A percentile compares a stretch with the other conserved stretches of the same genome.
Evolutionary conservation across 92 coral and sea anemone genomes (phyloP).

Genomic region (Nematostella vectensis): DNA sequence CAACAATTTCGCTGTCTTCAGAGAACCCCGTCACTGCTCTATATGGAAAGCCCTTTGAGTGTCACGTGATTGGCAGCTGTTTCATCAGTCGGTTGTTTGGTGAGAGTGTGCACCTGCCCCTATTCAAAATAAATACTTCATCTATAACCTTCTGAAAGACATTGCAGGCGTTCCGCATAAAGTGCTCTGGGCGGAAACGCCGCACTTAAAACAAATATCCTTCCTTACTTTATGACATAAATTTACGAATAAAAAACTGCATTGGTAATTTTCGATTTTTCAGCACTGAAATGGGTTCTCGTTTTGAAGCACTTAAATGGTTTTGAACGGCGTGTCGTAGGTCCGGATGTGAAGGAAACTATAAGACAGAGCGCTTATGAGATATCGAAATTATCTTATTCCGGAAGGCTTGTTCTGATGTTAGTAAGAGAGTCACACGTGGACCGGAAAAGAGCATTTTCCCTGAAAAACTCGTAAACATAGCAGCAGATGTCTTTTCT

Average conservation of each 20-base stretch:
- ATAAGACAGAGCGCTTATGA: too few species aligned
- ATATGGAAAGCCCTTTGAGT: not conserved
- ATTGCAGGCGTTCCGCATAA: slow-evolving; percentile 80
- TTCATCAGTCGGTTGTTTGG: slow-evolving; percentile 47
- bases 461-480: slow-evolving; percentile 87
- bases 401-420: slow-evolving; percentile 73
- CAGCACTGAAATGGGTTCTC: too few species aligned
- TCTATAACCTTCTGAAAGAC: slow-evolving; percentile 97
- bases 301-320: too few species aligned
- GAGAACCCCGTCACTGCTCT: too few species aligned
- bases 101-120: slow-evolving; percentile 90
- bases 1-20: too few species aligned
- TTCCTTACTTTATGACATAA: slow-evolving; percentile 64
- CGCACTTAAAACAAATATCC: slow-evolving; percentile 63
- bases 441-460: slow-evolving; percentile 75
- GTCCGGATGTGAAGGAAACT: too few species aligned
- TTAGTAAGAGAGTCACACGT: slow-evolving; percentile 61
- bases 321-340: too few species aligned
- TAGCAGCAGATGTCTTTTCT: slow-evolving; percentile 70
- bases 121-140: slow-evolving; percentile 88
- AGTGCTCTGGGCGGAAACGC: slow-evolving; percentile 94
- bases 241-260: slow-evolving; percentile 6
- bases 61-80: slow-evolving; percentile 96
- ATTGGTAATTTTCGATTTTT: too few species aligned
- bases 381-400: slow-evolving; percentile 68